These are phyloP conservation scores for Drosophila melanogaster DNA, from an alignment of 1,140 invertebrate species.

Conservation along the genomic window DNA sequence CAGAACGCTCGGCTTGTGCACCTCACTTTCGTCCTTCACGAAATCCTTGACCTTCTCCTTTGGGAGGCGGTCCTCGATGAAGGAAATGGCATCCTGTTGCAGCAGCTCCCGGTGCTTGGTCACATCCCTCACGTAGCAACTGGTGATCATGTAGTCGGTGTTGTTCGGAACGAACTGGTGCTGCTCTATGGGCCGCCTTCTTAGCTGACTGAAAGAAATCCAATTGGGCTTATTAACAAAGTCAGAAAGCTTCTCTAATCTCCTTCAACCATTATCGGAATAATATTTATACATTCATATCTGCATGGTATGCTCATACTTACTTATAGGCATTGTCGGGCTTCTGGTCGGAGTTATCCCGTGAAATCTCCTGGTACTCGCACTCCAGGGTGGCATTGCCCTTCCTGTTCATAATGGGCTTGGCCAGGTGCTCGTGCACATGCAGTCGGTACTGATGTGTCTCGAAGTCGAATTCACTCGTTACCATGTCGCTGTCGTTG, in stretches of 20 bases:
- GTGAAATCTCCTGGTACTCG: constrained; percentile 9
- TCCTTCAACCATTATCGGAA: too few relatives aligned
- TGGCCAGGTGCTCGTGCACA: constrained; percentile 23
- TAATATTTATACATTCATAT: too few relatives aligned
- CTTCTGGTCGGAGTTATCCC: not conserved
- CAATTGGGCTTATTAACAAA: not conserved
- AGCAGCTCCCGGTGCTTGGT: not conserved
- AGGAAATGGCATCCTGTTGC: constrained; percentile 31
- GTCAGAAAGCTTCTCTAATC: too few relatives aligned
- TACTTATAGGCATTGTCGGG: constrained; percentile 16
- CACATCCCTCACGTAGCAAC: constrained; percentile 17
- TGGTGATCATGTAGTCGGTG: constrained; percentile 17
- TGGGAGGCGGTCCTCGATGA: constrained; percentile 13
- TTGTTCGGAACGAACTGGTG: constrained; percentile 13
- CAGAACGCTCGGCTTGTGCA: constrained; percentile 31
- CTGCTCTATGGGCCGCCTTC: not conserved
- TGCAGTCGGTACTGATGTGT: constrained; percentile 31
- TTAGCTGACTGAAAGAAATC: not conserved
- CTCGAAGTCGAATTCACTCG: constrained; percentile 35
- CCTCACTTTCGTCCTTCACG: not conserved
- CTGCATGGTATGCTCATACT: not conserved
- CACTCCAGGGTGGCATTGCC: constrained; percentile 27
- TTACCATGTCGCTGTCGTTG: constrained; percentile 27
- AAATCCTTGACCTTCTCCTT: not conserved
- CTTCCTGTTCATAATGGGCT: not conserved